Conservation (phyloP, 2,797 vertebrate species). For the Gallinago stenura region DNA sequence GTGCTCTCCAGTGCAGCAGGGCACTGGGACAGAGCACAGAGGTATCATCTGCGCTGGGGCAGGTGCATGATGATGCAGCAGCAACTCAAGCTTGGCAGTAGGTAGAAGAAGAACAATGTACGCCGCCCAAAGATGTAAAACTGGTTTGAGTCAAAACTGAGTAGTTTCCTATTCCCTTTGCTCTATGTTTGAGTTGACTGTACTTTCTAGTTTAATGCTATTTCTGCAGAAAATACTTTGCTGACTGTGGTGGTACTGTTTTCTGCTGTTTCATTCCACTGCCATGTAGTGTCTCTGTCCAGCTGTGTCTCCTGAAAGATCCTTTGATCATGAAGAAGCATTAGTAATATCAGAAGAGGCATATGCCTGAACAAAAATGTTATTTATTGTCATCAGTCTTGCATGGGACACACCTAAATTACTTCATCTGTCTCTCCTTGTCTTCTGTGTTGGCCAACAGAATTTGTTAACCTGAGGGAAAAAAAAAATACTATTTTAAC, state of each 20-base stretch:
- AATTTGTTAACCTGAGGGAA: slow-evolving; percentile 42
- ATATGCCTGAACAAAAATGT: background rate
- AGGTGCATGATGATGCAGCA: background rate
- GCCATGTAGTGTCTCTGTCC: background rate
- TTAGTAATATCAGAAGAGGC: background rate
- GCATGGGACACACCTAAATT: background rate
- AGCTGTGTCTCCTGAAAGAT: background rate
- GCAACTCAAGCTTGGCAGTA: background rate
- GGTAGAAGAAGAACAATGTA: background rate
- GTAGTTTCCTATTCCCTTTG: background rate
- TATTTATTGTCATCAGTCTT: background rate
- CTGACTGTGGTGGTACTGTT: background rate
- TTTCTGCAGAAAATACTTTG: background rate
- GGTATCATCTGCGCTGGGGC: background rate
- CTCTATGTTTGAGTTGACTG: background rate
- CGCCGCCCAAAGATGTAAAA: background rate
- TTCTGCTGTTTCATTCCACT: background rate
- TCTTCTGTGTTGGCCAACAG: background rate
- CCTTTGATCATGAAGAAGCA: background rate
- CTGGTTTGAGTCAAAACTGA: background rate
- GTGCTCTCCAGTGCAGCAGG: background rate
- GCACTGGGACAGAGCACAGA: background rate
- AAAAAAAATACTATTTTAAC: background rate
- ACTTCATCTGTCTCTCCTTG: slow-evolving; percentile 13
- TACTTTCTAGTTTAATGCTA: background rate